Conservation (phyloP, 1,140 invertebrate species). For the Dermatophagoides farinae region DNA sequence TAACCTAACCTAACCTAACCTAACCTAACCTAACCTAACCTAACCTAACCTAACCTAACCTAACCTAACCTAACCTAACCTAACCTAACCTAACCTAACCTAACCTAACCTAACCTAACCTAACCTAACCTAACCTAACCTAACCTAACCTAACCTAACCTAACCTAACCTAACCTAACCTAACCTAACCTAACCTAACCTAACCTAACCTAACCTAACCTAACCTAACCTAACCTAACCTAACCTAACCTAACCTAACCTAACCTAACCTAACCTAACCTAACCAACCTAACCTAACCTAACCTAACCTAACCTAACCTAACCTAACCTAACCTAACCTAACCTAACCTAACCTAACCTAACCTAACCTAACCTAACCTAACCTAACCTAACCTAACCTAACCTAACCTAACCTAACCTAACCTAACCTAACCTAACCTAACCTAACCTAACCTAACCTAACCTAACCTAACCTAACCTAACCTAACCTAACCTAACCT, state of each 20-base stretch:
- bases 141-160: conserved; percentile 18
- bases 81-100: conserved; percentile 20
- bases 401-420: conserved; percentile 25
- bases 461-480: conserved; percentile 18
- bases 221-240: conserved; percentile 21
- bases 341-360: conserved; percentile 18
- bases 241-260: conserved; percentile 22
- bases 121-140: conserved; percentile 18
- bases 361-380: conserved; percentile 20
- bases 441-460: conserved; percentile 21
- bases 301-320: conserved; percentile 18
- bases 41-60: conserved; percentile 24
- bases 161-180: conserved; percentile 14
- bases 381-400: conserved; percentile 23
- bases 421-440: conserved; percentile 25
- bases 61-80: conserved; percentile 21
- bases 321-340: conserved; percentile 18
- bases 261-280: conserved; percentile 21
- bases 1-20: conserved; percentile 21
- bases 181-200: conserved; percentile 19
- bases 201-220: conserved; percentile 18
- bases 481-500: conserved; percentile 18
- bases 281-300: conserved; percentile 11
- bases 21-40: conserved; percentile 20
- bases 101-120: conserved; percentile 19